phyloP scores from a whole-genome alignment of 2,888 invertebrate species.

The Balanococcus diminutus region DNA sequence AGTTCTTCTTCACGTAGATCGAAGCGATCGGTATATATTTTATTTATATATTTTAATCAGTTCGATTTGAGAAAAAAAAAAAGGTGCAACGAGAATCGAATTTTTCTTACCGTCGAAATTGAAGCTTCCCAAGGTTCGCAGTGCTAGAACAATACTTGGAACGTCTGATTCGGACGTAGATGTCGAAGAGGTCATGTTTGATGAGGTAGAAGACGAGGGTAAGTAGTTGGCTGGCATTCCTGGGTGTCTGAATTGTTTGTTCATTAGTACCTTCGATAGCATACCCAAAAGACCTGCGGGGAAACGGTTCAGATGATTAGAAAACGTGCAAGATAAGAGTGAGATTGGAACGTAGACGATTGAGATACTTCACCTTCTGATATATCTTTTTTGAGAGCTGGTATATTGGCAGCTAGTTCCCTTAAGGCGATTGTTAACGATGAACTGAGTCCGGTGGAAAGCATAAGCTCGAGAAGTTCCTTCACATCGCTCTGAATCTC shows the following conservation, averaged over 20 bases:
- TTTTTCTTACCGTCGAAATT: conserved; percentile 76
- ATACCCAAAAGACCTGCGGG: conserved; percentile 76
- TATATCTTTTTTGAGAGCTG: conserved; percentile 84
- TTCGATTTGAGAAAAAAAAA: neutral
- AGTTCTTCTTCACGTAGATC: conserved; percentile 43
- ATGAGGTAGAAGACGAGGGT: conserved; percentile 50
- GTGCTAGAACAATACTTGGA: conserved; percentile 84
- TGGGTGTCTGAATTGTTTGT: conserved; percentile 81
- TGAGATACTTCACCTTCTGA: conserved; percentile 71
- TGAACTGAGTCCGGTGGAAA: conserved; percentile 87
- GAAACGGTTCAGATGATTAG: neutral
- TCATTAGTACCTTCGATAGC: conserved; percentile 88
- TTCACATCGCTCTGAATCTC: conserved; percentile 78
- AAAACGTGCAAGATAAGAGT: neutral
- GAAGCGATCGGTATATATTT: neutral
- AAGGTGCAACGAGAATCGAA: too few relatives aligned
- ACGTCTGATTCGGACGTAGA: conserved; percentile 73
- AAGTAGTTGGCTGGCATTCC: conserved; percentile 65
- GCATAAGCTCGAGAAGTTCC: conserved; percentile 87
- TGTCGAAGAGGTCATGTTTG: neutral
- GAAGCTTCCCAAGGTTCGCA: conserved; percentile 86
- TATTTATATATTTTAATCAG: neutral
- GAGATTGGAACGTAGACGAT: neutral
- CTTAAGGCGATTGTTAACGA: conserved; percentile 88
- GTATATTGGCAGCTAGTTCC: conserved; percentile 87